Conservation (phyloP, 1,140 invertebrate species). For the Magallana angulata region DNA sequence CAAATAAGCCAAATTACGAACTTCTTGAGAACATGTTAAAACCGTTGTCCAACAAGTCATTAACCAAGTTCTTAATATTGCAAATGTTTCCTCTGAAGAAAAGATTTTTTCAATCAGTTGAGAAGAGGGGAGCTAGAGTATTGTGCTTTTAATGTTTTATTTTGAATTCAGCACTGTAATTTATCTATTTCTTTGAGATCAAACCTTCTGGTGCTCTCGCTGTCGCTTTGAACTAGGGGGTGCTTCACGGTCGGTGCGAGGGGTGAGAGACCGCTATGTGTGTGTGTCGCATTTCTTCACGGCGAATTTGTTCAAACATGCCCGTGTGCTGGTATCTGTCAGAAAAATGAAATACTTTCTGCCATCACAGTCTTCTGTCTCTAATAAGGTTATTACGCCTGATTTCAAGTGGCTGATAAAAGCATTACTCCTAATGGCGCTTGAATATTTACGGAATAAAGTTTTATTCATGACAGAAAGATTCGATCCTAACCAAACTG, state of each 20-base stretch:
- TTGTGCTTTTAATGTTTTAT: conserved; percentile 29
- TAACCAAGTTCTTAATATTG: not conserved
- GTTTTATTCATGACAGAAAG: too few species aligned
- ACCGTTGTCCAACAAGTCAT: not conserved
- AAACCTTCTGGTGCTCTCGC: not conserved
- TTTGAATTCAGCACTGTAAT: conserved; percentile 20
- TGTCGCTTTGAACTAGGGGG: not conserved
- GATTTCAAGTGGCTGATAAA: not conserved
- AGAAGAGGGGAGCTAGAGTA: not conserved
- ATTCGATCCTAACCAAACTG: too few species aligned
- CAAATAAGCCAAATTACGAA: not conserved
- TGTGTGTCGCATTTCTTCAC: not conserved
- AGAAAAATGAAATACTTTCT: not conserved
- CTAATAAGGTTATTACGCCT: not conserved
- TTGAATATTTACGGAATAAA: too few species aligned
- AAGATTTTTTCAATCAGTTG: not conserved
- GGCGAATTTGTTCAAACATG: conserved; percentile 24
- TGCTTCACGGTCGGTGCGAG: not conserved
- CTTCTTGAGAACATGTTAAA: not conserved
- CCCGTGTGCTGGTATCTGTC: conserved; percentile 2
- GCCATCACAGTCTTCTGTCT: not conserved
- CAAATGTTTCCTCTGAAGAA: not conserved
- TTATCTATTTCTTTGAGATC: conserved; percentile 29
- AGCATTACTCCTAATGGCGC: not conserved
- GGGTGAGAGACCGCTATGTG: not conserved